Percentiles rank a stretch among this genome's conserved stretches.
phyloP scores from a whole-genome alignment of 2,888 invertebrate genomes.

The Embidobia sp. region DNA sequence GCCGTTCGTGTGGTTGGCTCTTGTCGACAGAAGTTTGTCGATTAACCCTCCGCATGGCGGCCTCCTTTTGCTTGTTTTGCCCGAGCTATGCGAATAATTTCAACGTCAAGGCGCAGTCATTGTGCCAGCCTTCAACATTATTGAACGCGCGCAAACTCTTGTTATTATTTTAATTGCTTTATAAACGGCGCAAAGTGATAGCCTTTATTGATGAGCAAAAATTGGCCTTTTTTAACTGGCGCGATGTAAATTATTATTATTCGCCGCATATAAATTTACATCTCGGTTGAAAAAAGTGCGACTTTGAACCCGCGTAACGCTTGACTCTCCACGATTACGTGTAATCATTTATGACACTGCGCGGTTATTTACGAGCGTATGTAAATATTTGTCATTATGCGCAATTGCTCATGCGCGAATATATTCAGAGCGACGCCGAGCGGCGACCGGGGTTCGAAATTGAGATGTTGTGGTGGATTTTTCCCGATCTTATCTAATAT shows the following conservation, averaged over 20 bases:
- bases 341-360: conserved; percentile 38
- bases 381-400: conserved; percentile 51
- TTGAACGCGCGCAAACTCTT: conserved; percentile 27
- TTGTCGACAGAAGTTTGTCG: conserved; percentile 55
- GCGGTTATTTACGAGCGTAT: conserved; percentile 39
- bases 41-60: conserved; percentile 45
- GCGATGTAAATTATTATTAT: conserved; percentile 33
- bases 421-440: conserved; percentile 20
- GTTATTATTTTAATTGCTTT: conserved; percentile 56
- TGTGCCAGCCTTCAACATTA: conserved; percentile 32
- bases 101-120: conserved; percentile 26
- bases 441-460: conserved; percentile 3
- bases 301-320: conserved; percentile 25
- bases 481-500: too few relatives aligned
- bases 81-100: conserved; percentile 44
- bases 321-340: conserved; percentile 42
- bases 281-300: conserved; percentile 17
- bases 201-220: conserved; percentile 44
- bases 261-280: conserved; percentile 47
- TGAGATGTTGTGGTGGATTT: conserved; percentile 22
- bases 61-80: conserved; percentile 31
- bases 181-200: conserved; percentile 35
- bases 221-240: conserved; percentile 16
- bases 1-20: conserved; percentile 40
- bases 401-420: conserved; percentile 27